Evolutionary conservation across 2,888 invertebrate genomes (phyloP), one percentile per base, ranked within the genome.

Genomic region (Phaedon cochleariae): DNA sequence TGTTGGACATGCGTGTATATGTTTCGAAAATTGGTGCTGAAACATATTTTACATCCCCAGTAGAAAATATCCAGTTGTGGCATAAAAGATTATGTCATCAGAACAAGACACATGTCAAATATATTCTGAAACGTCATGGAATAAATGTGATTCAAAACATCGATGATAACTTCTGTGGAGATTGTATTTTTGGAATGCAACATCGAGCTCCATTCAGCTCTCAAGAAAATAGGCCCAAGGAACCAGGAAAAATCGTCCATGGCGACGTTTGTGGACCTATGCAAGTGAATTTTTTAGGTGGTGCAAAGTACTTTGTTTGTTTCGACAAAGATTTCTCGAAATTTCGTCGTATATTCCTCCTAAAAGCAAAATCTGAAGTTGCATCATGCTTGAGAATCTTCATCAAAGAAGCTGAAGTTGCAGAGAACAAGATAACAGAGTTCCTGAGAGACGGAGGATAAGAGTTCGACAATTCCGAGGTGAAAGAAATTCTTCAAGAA

Each of bases 31-130:
- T 18, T 15, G 48, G 15, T 3, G 48, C 18, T 3, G 18, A 48
- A 48, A 17, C 18, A 17, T 48, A 17, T 6, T 15, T 48, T 18
- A 9, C 48, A 48, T 48, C 18, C 12, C 3, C 17, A 18, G 21
- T 10, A n/a, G 58, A 58, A 45, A 41, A 9, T 18, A 12, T 58
- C 9, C 58, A 58, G 29, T 17, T 53, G 21, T 55, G 55, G 55
- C 55, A 55, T n/a, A 34, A 55, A 17, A 10, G 55, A 34, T 34
- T 55, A 10, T 22, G 59, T 29, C 46, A 46, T n/a, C 48, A 59
- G 22, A 48, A 59, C 17, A 45, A n/a, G n/a, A n/a, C 6, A 1
- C 58, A 17, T 45, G 46, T 58, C 4, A 22, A 20, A 21, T 17
- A 46, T 12, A 15, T 45, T 37, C 26, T 58, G 26, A 58, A 59